Base-by-base conservation (phyloP, 2,113 vertebrate genomes). In the Carassius carassius region DNA sequence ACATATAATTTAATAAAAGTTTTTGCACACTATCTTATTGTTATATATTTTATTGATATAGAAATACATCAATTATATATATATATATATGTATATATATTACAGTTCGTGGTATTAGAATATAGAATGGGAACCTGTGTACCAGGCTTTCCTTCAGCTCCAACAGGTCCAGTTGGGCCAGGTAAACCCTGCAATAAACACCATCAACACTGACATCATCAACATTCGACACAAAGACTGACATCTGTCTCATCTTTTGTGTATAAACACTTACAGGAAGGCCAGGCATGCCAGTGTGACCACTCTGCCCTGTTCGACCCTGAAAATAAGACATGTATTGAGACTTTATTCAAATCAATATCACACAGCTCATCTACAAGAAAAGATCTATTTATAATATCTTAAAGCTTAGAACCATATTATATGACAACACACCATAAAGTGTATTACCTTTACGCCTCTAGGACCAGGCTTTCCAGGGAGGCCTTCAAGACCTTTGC, bases 81-180 rank as follows among this genome's bases (percentile, higher is more conserved):
- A 9, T 7, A 19, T 69, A n/a, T n/a, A n/a, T n/a, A n/a, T n/a
- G n/a, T n/a, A n/a, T n/a, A n/a, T 16, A 3, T 29, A 1, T 69
- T 62, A 58, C 63, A 73, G 85, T 84, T 91, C 89, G 86, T 91
- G 90, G 88, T 88, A 91, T 92, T 92, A 92, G 92, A 93, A 94
- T 94, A 92, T 93, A 94, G 93, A 94, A 95, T 93, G 94, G 94
- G 94, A 95, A 95, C 94, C 94, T 95, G 94, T 95, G 93, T 95
- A 95, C 94, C 94, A 94, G 94, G 94, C 94, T 95, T 95, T 95
- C 94, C 94, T 95, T 94, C 94, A 90, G 93, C 79, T 94, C 94
- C 94, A 90, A 89, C 88, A 86, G 90, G 90, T 93, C 96, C 97
- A 0, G 89, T 92, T 83, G 88, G 74, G 19, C 96, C 97, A 49